These are phyloP conservation scores for Sesamia nonagrioides DNA, from an alignment of 1,140 invertebrate species.

Conservation along the genomic window DNA sequence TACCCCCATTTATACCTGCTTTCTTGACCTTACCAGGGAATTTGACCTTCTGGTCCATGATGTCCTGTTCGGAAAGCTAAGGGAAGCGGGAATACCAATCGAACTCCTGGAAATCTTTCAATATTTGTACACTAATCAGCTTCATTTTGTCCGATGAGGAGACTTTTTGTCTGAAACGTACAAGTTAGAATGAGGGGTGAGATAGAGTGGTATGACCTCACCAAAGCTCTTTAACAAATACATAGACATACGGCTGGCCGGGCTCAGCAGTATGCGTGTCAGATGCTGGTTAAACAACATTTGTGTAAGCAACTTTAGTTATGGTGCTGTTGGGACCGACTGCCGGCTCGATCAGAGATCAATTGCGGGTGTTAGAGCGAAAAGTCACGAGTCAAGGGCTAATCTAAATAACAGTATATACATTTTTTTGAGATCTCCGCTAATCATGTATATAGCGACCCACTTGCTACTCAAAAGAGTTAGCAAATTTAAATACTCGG, in stretches of 20 bases:
- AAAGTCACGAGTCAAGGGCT: background rate
- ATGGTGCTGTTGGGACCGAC: slow-evolving; percentile 26
- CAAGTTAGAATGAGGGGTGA: no score
- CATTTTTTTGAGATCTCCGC: background rate
- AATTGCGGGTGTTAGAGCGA: background rate
- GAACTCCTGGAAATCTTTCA: no score
- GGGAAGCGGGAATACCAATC: background rate
- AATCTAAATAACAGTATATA: no score
- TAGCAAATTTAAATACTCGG: no score
- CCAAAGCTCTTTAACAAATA: no score
- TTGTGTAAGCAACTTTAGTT: slow-evolving; percentile 31
- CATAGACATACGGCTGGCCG: no score
- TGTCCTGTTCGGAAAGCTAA: background rate
- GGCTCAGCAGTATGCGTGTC: no score
- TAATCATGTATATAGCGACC: background rate
- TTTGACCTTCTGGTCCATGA: background rate
- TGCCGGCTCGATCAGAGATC: background rate
- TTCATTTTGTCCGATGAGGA: no score
- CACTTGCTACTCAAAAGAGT: background rate
- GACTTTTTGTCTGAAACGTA: no score
- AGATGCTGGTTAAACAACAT: slow-evolving; percentile 18
- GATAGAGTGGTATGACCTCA: no score
- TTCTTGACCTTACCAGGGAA: background rate
- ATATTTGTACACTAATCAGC: no score
- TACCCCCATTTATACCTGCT: background rate